Evolutionary conservation across 2,888 invertebrate genomes (phyloP).

Genomic region (Eupithecia exiguata): DNA sequence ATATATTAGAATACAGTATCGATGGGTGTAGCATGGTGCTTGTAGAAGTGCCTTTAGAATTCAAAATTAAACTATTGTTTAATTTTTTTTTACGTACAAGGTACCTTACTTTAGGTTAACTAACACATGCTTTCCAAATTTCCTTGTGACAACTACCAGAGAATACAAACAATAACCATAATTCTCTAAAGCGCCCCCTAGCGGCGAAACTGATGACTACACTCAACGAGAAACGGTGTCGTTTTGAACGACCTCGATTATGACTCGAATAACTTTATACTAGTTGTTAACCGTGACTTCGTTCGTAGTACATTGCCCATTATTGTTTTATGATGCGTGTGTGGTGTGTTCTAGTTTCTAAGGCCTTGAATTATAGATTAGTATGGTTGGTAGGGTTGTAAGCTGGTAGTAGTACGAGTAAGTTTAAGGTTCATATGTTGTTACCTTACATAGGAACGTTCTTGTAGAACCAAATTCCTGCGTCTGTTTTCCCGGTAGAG

Average conservation of each 20-base stretch:
- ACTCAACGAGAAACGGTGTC: slow-evolving; percentile 14
- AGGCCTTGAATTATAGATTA: background rate
- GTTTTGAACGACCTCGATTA: slow-evolving; percentile 48
- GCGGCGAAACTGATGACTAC: slow-evolving; percentile 27
- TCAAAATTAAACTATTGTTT: too few species aligned
- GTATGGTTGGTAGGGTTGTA: background rate
- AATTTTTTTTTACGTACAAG: too few species aligned
- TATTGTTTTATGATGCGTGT: slow-evolving; percentile 4
- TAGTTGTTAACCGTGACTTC: slow-evolving; percentile 1
- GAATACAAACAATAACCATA: slow-evolving; percentile 6
- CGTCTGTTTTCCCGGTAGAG: too few species aligned
- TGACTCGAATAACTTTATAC: slow-evolving; percentile 39
- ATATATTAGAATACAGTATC: too few species aligned
- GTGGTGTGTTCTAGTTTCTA: background rate
- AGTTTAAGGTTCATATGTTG: too few species aligned
- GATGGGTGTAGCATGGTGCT: too few species aligned
- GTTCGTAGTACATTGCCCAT: background rate
- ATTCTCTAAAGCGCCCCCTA: slow-evolving; percentile 41
- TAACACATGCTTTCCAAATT: background rate
- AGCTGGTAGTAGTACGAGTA: too few species aligned
- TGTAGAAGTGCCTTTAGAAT: too few species aligned
- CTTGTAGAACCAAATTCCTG: too few species aligned
- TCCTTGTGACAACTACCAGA: background rate
- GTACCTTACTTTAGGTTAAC: too few species aligned
- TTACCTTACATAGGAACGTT: too few species aligned